Percentiles rank a stretch among this genome's conserved stretches.
These are phyloP conservation scores for Bilobella aurantiaca DNA, from an alignment of 1,140 invertebrate species.

Conservation along the genomic window DNA sequence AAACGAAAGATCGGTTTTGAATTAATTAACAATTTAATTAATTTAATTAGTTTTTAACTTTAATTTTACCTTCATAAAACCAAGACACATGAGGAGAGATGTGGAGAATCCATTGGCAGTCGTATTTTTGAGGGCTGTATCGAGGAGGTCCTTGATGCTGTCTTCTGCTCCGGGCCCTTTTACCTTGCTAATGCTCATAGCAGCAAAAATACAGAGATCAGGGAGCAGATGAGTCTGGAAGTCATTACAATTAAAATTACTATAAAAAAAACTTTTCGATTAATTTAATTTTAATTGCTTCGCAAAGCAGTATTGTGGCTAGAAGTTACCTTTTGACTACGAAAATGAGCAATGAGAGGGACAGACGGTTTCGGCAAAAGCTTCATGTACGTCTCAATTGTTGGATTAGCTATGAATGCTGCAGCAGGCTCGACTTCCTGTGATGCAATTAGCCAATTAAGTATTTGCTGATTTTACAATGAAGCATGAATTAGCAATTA, in stretches of 20 bases:
- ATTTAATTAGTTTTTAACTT: neutral
- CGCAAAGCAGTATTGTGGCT: neutral
- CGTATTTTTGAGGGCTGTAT: neutral
- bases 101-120: neutral
- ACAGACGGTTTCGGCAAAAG: neutral
- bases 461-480: no score
- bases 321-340: neutral
- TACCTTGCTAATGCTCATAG: neutral
- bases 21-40: neutral
- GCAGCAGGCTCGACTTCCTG: neutral
- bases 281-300: no score
- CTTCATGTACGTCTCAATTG: neutral
- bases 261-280: no score
- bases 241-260: neutral
- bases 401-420: neutral
- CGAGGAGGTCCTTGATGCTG: neutral
- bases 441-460: no score
- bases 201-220: neutral
- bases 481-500: no score
- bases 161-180: neutral
- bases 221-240: neutral
- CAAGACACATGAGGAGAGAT: neutral
- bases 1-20: neutral
- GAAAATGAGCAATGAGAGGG: neutral
- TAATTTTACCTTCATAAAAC: neutral